Evolutionary conservation across 2,888 invertebrate genomes (phyloP).

Genomic region (Drosophila helvetica): DNA sequence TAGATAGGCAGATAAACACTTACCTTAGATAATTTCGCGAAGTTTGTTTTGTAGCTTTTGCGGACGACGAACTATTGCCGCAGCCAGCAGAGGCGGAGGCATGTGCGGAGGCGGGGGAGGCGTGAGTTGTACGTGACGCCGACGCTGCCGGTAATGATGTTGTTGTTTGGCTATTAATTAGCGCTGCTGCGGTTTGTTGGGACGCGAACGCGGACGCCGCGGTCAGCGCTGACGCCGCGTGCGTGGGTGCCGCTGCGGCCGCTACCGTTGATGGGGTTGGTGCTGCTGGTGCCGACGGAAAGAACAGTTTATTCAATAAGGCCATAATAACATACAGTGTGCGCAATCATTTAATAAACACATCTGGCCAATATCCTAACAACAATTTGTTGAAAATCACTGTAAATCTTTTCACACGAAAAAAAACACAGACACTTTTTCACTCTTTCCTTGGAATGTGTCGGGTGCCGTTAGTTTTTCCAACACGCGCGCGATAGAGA

Average conservation of each 20-base stretch:
- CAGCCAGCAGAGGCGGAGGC: constrained; percentile 37
- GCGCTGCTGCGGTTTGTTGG: constrained; percentile 49
- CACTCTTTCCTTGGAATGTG: constrained; percentile 38
- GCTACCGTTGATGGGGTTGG: constrained; percentile 72
- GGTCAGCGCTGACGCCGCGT: constrained; percentile 43
- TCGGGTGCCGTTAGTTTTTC: constrained; percentile 7
- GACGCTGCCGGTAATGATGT: constrained; percentile 60
- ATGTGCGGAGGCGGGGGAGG: constrained; percentile 43
- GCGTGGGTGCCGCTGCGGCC: constrained; percentile 52
- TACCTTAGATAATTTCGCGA: constrained; percentile 83
- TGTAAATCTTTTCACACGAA: constrained; percentile 55
- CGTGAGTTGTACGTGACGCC: constrained; percentile 56
- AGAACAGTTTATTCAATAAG: constrained; percentile 90
- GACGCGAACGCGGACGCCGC: constrained; percentile 52
- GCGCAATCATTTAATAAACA: constrained; percentile 75
- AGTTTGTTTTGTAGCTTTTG: constrained; percentile 72
- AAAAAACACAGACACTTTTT: constrained; percentile 31
- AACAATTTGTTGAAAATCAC: constrained; percentile 40
- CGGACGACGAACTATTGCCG: constrained; percentile 74
- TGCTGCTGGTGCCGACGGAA: constrained; percentile 86
- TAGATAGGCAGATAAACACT: constrained; percentile 58
- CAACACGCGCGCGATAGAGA: neutral
- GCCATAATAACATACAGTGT: constrained; percentile 85
- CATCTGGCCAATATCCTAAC: constrained; percentile 65
- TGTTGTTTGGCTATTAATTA: constrained; percentile 60